These are phyloP conservation scores for Knipowitschia caucasica DNA, from an alignment of 2,797 vertebrate genomes.

Conservation along the genomic window DNA sequence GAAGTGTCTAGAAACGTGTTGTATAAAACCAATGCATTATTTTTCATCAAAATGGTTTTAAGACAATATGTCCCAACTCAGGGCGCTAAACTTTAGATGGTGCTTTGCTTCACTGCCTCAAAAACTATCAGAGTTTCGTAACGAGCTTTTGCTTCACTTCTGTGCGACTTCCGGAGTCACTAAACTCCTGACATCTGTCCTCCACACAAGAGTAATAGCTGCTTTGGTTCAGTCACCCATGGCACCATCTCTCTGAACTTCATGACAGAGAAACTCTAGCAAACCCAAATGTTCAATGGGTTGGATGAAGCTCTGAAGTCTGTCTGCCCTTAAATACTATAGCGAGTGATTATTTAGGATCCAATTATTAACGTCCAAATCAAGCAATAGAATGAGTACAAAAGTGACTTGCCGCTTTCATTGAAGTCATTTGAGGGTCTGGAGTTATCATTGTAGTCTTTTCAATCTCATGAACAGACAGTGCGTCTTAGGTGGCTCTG, in stretches of 20 bases:
- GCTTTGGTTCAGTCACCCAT: conserved; percentile 7
- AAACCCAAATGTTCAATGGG: neutral
- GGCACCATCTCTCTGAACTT: conserved; percentile 11
- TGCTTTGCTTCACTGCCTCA: conserved; percentile 22
- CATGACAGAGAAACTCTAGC: conserved; percentile 6
- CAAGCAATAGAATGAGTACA: too few species aligned
- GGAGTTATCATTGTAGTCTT: too few species aligned
- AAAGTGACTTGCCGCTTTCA: too few species aligned
- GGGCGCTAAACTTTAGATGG: conserved; percentile 7
- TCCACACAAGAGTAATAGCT: conserved; percentile 21
- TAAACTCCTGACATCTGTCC: conserved; percentile 33
- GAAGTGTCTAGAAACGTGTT: neutral
- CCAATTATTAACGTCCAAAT: too few species aligned
- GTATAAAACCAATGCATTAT: neutral
- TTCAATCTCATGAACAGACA: too few species aligned
- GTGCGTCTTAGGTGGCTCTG: too few species aligned
- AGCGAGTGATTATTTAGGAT: too few species aligned
- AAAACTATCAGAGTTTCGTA: conserved; percentile 34
- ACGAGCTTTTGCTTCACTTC: conserved; percentile 45
- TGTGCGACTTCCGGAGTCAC: conserved; percentile 24
- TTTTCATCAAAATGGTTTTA: neutral
- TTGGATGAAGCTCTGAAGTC: neutral
- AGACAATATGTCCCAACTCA: conserved; percentile 4
- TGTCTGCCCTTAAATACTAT: neutral
- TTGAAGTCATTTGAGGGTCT: too few species aligned